Conservation (phyloP, 1,140 invertebrate genomes). For the Aphelinus atriplicis region DNA sequence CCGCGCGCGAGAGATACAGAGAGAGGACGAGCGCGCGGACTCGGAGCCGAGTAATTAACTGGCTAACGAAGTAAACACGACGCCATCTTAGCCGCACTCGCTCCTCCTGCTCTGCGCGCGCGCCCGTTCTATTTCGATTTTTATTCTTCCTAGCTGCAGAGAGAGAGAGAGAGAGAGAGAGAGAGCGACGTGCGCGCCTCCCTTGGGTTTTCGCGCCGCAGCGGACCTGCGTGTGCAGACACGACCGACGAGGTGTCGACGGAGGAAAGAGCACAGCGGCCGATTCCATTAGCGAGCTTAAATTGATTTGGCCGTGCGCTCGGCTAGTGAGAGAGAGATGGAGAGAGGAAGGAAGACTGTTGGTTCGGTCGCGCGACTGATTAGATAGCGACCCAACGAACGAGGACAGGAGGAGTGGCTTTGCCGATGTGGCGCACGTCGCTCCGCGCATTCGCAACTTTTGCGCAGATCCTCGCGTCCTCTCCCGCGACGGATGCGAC, state of each 20-base stretch:
- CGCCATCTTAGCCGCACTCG: slow-evolving; percentile 60
- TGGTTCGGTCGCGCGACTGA: slow-evolving; percentile 19
- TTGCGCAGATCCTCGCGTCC: too few relatives aligned
- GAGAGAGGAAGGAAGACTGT: not conserved
- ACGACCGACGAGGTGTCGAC: not conserved
- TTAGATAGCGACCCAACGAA: not conserved
- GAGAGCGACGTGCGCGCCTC: not conserved
- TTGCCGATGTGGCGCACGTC: slow-evolving; percentile 10
- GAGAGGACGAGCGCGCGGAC: slow-evolving; percentile 47
- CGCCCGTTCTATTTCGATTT: slow-evolving; percentile 31
- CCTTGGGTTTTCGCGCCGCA: not conserved
- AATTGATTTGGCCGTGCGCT: slow-evolving; percentile 13
- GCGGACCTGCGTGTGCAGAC: slow-evolving; percentile 18
- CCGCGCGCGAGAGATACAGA: slow-evolving; percentile 43
- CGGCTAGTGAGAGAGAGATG: too few relatives aligned
- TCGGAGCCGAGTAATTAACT: slow-evolving; percentile 63
- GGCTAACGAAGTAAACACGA: slow-evolving; percentile 66
- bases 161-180: too few relatives aligned
- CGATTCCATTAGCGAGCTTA: slow-evolving; percentile 57
- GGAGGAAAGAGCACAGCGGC: slow-evolving; percentile 40
- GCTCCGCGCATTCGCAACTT: not conserved
- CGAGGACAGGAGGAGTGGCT: slow-evolving; percentile 10
- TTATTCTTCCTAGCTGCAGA: slow-evolving; percentile 14
- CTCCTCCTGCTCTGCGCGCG: slow-evolving; percentile 37
- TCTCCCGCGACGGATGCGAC: too few relatives aligned